phyloP scores from a whole-genome alignment of 1,140 invertebrate genomes.

The Cyphomyrmex costatus region DNA sequence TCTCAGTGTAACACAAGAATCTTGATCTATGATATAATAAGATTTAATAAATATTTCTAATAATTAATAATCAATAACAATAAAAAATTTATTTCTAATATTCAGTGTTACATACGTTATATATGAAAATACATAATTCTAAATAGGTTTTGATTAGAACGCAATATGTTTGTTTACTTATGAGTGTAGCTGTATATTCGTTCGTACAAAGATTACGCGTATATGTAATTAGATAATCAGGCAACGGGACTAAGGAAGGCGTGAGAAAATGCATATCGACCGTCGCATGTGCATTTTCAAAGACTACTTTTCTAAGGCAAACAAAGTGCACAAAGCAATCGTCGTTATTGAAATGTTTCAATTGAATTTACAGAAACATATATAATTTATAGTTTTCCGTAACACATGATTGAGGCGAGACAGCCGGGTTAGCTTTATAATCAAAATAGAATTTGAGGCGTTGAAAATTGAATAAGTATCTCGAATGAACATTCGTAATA shows the following conservation, averaged over 20 bases:
- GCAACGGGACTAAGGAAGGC: slow-evolving; percentile 34
- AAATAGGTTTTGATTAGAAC: not conserved
- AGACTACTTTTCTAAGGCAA: slow-evolving; percentile 11
- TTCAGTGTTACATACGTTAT: not conserved
- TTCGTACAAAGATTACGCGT: slow-evolving; percentile 7
- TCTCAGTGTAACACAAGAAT: not conserved
- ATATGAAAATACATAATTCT: not conserved
- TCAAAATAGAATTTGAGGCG: not conserved
- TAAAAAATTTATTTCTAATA: too few relatives aligned
- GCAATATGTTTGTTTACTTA: not conserved
- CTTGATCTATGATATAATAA: not conserved
- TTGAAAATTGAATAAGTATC: slow-evolving; percentile 28
- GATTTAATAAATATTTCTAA: not conserved
- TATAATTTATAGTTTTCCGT: too few relatives aligned
- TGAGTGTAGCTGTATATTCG: not conserved
- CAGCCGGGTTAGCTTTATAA: not conserved
- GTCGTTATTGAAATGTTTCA: not conserved
- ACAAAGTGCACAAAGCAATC: not conserved
- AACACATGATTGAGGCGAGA: not conserved
- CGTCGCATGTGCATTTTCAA: not conserved
- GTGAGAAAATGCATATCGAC: slow-evolving; percentile 43
- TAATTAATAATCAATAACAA: too few relatives aligned
- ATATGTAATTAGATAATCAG: slow-evolving; percentile 36
- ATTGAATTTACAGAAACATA: not conserved
- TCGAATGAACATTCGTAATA: not conserved